phyloP scores from a whole-genome alignment of 1,140 invertebrate genomes.

The Coboldia fuscipes region DNA sequence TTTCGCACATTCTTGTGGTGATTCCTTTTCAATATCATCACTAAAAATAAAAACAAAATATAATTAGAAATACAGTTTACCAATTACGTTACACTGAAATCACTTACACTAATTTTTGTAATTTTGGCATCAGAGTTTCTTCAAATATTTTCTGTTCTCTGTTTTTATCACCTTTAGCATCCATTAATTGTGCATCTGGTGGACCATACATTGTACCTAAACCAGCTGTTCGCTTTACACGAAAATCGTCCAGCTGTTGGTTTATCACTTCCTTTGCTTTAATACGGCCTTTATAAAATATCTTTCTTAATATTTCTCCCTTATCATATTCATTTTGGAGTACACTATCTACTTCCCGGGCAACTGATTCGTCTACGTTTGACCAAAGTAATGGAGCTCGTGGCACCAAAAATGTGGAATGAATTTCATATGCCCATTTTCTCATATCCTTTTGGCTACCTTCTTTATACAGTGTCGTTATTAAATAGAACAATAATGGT shows the following conservation, averaged over 20 bases:
- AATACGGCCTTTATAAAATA: slow-evolving; percentile 69
- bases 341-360: slow-evolving; percentile 71
- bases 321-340: slow-evolving; percentile 62
- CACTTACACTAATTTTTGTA: slow-evolving; percentile 46
- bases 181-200: slow-evolving; percentile 54
- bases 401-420: slow-evolving; percentile 86
- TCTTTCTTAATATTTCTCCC: slow-evolving; percentile 68
- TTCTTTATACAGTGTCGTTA: slow-evolving; percentile 67
- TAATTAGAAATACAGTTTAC: slow-evolving; percentile 1
- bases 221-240: slow-evolving; percentile 74
- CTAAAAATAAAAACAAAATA: slow-evolving; percentile 20
- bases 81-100: slow-evolving; percentile 1
- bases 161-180: slow-evolving; percentile 58
- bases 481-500: slow-evolving; percentile 68
- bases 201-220: slow-evolving; percentile 77
- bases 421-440: slow-evolving; percentile 95
- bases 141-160: slow-evolving; percentile 59
- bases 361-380: slow-evolving; percentile 60
- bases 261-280: slow-evolving; percentile 71
- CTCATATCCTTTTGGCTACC: slow-evolving; percentile 72
- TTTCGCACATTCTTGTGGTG: slow-evolving; percentile 31
- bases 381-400: slow-evolving; percentile 64
- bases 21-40: slow-evolving; percentile 48
- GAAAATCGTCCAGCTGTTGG: slow-evolving; percentile 73
- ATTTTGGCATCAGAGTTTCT: slow-evolving; percentile 44